Conservation (phyloP, 92 coral and sea anemone genomes). For the Anthopleura xanthogrammica region DNA sequence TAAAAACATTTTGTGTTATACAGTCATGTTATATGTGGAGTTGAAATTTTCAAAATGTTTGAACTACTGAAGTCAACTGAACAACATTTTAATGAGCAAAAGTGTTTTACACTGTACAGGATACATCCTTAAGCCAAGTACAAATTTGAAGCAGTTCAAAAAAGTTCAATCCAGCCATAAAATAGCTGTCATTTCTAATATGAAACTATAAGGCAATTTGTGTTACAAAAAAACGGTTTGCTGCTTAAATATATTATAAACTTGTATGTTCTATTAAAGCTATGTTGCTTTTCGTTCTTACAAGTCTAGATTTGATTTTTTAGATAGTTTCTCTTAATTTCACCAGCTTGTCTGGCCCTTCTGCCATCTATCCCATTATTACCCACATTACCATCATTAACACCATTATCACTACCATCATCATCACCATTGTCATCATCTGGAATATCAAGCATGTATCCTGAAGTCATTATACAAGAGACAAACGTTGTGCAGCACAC, state of each 20-base stretch:
- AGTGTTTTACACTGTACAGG: too few species aligned
- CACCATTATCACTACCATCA: slow-evolving; percentile 27
- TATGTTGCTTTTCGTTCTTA: background rate
- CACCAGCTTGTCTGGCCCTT: slow-evolving; percentile 30
- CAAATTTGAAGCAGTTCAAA: too few species aligned
- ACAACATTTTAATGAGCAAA: too few species aligned
- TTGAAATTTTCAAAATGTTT: background rate
- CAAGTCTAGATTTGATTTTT: slow-evolving; percentile 13
- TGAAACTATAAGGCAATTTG: too few species aligned
- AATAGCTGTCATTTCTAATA: too few species aligned
- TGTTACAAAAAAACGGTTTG: too few species aligned
- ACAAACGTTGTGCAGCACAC: slow-evolving; percentile 48
- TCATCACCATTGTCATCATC: slow-evolving; percentile 8
- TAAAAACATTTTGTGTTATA: background rate
- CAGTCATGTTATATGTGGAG: background rate
- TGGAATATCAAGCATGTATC: slow-evolving; percentile 45
- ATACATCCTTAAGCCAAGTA: too few species aligned
- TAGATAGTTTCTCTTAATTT: slow-evolving; percentile 25
- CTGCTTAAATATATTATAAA: background rate
- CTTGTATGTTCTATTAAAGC: background rate
- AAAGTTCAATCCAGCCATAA: too few species aligned
- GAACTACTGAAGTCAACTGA: too few species aligned
- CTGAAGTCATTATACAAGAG: slow-evolving; percentile 53
- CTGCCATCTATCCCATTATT: slow-evolving; percentile 21
- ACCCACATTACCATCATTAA: slow-evolving; percentile 6